Conservation (phyloP, 2,797 vertebrate genomes). For the Spea hammondii region DNA sequence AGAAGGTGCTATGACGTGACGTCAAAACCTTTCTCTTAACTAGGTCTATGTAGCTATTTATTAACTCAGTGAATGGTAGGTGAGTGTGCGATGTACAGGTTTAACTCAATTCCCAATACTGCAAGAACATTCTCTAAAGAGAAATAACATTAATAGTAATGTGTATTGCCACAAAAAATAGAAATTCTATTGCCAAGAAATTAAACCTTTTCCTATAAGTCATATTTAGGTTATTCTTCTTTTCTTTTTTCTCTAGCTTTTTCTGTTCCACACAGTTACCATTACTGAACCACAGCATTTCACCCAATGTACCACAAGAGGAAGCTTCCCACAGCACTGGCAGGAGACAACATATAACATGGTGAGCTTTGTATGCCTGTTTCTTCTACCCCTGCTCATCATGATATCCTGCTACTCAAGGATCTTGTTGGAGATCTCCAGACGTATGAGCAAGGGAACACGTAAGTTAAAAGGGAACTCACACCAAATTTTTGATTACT, state of each 20-base stretch:
- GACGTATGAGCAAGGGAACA: constrained; percentile 70
- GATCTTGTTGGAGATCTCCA: constrained; percentile 81
- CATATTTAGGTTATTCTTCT: neutral
- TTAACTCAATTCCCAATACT: too few species aligned
- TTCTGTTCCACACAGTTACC: constrained; percentile 82
- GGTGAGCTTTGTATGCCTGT: constrained; percentile 81
- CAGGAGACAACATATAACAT: constrained; percentile 86
- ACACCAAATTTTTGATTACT: too few species aligned
- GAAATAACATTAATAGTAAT: too few species aligned
- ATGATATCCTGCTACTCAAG: constrained; percentile 83
- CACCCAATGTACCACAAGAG: constrained; percentile 82
- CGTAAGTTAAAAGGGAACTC: constrained; percentile 58
- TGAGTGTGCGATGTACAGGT: too few species aligned
- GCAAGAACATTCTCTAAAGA: too few species aligned
- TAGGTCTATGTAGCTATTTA: too few species aligned
- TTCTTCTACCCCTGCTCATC: constrained; percentile 83
- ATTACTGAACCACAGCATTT: constrained; percentile 77
- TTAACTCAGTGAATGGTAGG: too few species aligned
- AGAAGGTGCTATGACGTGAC: neutral
- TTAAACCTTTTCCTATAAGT: neutral
- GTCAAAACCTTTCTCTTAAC: too few species aligned
- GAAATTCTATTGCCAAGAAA: too few species aligned
- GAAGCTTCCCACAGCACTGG: constrained; percentile 78
- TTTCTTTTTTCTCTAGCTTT: constrained; percentile 67
- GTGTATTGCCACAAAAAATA: too few species aligned